Base-by-base conservation (phyloP, 1,140 invertebrate genomes). In the Pentalonia nigronervosa region DNA sequence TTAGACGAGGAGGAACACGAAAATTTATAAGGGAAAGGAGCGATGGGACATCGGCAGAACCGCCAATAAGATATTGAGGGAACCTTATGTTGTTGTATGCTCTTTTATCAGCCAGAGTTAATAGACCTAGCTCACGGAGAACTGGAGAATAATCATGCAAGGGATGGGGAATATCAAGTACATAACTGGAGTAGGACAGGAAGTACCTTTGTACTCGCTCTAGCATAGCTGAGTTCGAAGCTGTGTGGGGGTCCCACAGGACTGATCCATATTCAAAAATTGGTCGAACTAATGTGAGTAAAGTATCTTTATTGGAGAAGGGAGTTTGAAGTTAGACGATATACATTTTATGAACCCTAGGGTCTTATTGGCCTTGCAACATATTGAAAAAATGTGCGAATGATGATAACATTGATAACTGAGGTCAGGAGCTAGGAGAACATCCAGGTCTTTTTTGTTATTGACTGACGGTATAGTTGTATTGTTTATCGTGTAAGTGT, bases 401-500 rank as follows among this genome's bases (percentile, higher is more conserved):
- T n/a, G n/a, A n/a, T n/a, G n/a, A n/a, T n/a, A n/a, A n/a, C n/a
- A n/a, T n/a, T 84, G 81, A 11, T 36, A 84, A 36, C 11, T 41
- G 21, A 84, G 81, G 14, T 84, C 81, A 1, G 81, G 9, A 2
- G n/a, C 9, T 23, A 84, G 41, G 9, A 84, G 9, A 84, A 84
- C 41, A 36, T 2, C 34, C 25, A 84, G 81, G 81, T 36, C 34
- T 47, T 67, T 67, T 67, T 67, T 25, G 25, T 30, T 25, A 25
- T 25, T 21, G 23, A 67, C 23, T 4, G 60, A 30, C 25, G 25
- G 7, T 3, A 67, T 21, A 67, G 21, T 67, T 25, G 25, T 67
- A 25, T 67, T 84, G 47, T 50, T 88, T 34, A 93, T 50, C 23
- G 36, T 91, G 48, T 53, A 60, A n/a, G n/a, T n/a, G n/a, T n/a